Evolutionary conservation across 2,888 invertebrate genomes (phyloP).

Genomic region (Drosophila histrio): DNA sequence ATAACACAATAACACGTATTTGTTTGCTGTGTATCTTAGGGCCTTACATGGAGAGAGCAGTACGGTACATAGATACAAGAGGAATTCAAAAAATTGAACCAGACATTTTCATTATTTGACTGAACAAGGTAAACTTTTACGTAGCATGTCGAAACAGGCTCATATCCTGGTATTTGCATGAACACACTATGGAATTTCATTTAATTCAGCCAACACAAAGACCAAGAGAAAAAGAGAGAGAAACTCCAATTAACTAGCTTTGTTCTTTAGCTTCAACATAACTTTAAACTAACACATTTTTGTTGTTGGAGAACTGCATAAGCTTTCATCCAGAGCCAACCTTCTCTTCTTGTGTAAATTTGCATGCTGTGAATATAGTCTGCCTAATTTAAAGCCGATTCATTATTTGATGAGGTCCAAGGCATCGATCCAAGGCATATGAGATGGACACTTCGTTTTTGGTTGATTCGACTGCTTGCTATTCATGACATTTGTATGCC

Average conservation of each 20-base stretch:
- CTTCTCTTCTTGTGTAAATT: conserved; percentile 1
- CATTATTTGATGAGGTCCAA: conserved; percentile 1
- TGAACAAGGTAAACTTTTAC: background rate
- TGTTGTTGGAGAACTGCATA: background rate
- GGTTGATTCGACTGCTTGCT: conserved; percentile 51
- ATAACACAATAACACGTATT: no score
- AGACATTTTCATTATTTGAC: conserved; percentile 13
- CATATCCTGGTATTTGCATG: background rate
- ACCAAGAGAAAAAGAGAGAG: background rate
- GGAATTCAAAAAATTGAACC: background rate
- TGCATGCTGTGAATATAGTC: conserved; percentile 9
- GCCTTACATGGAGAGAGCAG: background rate
- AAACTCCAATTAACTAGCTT: conserved; percentile 38
- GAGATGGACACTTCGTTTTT: background rate
- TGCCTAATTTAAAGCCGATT: background rate
- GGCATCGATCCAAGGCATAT: conserved; percentile 7
- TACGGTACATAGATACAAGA: background rate
- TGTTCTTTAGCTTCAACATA: conserved; percentile 10
- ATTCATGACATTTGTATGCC: conserved; percentile 67
- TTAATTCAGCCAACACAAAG: conserved; percentile 9
- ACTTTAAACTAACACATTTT: conserved; percentile 15
- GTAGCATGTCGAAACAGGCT: background rate
- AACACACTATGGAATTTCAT: conserved; percentile 22
- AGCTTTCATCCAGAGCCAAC: background rate
- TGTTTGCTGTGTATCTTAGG: background rate